Evolutionary conservation across 1,140 invertebrate species (phyloP).

Genomic region (Sesamia nonagrioides): DNA sequence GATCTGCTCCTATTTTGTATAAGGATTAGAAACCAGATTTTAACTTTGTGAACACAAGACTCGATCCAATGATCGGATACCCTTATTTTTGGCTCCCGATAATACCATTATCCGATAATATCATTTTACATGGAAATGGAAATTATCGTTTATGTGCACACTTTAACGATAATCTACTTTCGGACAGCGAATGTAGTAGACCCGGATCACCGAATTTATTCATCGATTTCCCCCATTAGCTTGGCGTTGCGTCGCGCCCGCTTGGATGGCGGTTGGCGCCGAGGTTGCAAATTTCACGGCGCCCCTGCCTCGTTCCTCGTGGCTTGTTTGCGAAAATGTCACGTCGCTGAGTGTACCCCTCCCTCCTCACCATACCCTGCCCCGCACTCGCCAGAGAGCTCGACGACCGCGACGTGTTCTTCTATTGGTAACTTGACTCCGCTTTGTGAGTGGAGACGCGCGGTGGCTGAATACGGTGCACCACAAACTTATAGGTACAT

Average conservation of each 20-base stretch:
- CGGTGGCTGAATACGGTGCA: constrained; percentile 57
- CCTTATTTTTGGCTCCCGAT: background rate
- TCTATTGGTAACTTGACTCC: constrained; percentile 65
- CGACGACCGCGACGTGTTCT: constrained; percentile 63
- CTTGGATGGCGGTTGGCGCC: constrained; percentile 65
- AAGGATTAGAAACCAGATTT: background rate
- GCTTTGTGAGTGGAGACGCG: constrained; percentile 55
- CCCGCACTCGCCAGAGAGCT: constrained; percentile 47
- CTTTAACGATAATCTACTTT: constrained; percentile 56
- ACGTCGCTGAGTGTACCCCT: constrained; percentile 67
- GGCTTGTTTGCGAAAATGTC: constrained; percentile 82
- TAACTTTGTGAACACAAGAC: background rate
- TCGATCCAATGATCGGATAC: background rate
- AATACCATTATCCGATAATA: too few species aligned
- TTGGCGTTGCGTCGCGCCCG: constrained; percentile 57
- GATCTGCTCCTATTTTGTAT: background rate
- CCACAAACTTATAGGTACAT: constrained; percentile 57
- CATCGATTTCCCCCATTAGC: constrained; percentile 69
- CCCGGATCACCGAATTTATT: constrained; percentile 67
- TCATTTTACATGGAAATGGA: constrained; percentile 4
- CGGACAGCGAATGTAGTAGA: constrained; percentile 45
- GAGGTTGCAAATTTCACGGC: constrained; percentile 74
- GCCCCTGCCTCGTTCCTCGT: constrained; percentile 62
- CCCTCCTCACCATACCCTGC: constrained; percentile 41
- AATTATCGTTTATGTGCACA: constrained; percentile 37